Base-by-base conservation (phyloP, 2,113 vertebrate genomes). In the Ochotona princeps region DNA sequence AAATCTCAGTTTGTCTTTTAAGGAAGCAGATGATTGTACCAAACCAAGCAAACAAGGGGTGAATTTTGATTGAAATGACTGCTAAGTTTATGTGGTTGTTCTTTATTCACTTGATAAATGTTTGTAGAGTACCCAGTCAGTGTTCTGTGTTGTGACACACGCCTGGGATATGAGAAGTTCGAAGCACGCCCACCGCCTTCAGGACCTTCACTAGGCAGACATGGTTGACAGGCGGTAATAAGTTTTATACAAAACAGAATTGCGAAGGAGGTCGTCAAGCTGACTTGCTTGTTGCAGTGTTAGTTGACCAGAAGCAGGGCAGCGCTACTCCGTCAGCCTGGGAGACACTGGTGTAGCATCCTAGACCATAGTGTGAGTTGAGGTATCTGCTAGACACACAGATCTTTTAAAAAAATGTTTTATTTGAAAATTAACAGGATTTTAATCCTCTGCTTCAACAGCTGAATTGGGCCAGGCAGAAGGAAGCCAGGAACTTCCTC, bases 91-190 rank as follows among this genome's bases (percentile, higher is more conserved):
- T 87, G 35, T 80, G 8, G 74, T 87, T 38, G 28, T 83, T 86
- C 21, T 92, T 90, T 92, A 79, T 66, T 83, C 38, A 61, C 13
- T 92, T 14, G 57, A 75, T 70, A 86, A 15, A 83, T 79, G 63
- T 25, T 65, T 49, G 15, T 25, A 28, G 73, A 92, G n/a, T 23
- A 87, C 51, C 28, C 67, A 21, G 26, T 49, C 76, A 72, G 63
- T 51, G 17, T 10, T 83, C 73, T 83, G 12, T 57, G 63, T 76
- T 89, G 51, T 87, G 18, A 15, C 32, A 51, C 38, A 32, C 76
- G 54, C 63, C 57, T 67, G 60, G 7, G 11, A 65, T 49, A 25
- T 12, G 32, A 10, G 44, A 30, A 10, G 7, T 74, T 86, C 15
- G 76, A 83, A 28, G 6, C n/a, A 65, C 32, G 49, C 35, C 21